Conservation (phyloP, 1,140 invertebrate genomes). For the Cyclargus thomasi region DNA sequence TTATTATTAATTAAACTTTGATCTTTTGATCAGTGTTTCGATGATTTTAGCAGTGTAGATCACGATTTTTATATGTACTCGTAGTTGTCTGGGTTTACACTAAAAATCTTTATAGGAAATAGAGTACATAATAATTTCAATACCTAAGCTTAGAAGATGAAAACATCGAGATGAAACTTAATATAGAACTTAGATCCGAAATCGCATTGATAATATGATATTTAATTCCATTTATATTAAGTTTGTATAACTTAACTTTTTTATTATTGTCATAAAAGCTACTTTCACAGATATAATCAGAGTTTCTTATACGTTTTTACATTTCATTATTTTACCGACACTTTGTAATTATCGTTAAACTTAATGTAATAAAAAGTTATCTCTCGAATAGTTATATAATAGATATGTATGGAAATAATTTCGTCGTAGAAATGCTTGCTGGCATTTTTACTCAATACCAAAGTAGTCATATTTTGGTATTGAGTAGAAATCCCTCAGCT, state of each 20-base stretch:
- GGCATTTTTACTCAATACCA: too few relatives aligned
- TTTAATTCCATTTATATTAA: neutral
- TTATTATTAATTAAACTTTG: neutral
- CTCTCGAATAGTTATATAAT: neutral
- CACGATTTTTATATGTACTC: too few relatives aligned
- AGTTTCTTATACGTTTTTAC: neutral
- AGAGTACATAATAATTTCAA: too few relatives aligned
- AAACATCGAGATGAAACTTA: neutral
- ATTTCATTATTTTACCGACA: neutral
- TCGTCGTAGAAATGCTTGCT: too few relatives aligned
- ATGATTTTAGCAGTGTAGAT: too few relatives aligned
- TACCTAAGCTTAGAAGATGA: too few relatives aligned
- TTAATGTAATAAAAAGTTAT: conserved; percentile 4
- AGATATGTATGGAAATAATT: neutral
- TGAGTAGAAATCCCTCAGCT: too few relatives aligned
- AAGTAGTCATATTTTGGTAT: too few relatives aligned
- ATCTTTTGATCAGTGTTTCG: neutral
- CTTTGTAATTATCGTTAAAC: neutral
- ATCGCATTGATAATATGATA: neutral
- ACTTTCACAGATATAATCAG: neutral
- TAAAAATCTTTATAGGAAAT: too few relatives aligned
- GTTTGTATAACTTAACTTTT: neutral
- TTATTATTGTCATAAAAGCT: neutral
- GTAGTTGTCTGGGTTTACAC: too few relatives aligned
- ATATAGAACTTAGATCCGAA: too few relatives aligned